Percentiles rank a stretch among this genome's conserved stretches.
phyloP scores from a whole-genome alignment of 2,797 vertebrate species.

The Sebastes taczanowskii region DNA sequence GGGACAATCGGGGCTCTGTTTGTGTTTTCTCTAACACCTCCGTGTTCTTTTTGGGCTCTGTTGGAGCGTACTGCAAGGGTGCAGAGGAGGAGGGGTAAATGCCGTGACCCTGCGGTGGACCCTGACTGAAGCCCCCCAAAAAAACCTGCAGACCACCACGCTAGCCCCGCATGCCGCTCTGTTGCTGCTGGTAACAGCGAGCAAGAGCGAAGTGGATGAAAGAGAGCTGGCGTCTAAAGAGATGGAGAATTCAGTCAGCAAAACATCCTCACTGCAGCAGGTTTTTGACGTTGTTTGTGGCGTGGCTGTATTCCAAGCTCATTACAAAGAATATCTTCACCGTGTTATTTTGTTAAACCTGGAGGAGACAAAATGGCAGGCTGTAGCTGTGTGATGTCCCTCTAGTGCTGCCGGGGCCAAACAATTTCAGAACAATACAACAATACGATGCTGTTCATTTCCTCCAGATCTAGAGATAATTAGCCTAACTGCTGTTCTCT shows the following conservation, averaged over 20 bases:
- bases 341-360: slow-evolving; percentile 37
- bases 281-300: slow-evolving; percentile 40
- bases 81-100: slow-evolving; percentile 69
- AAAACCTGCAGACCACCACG: slow-evolving; percentile 74
- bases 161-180: slow-evolving; percentile 58
- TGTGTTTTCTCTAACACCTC: slow-evolving; percentile 75
- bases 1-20: slow-evolving; percentile 77
- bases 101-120: slow-evolving; percentile 69
- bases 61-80: slow-evolving; percentile 52
- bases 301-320: slow-evolving; percentile 24
- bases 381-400: slow-evolving; percentile 28
- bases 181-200: slow-evolving; percentile 73
- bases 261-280: slow-evolving; percentile 24
- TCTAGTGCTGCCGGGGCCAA: slow-evolving; percentile 17
- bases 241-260: slow-evolving; percentile 20
- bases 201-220: slow-evolving; percentile 17
- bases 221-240: slow-evolving; percentile 21
- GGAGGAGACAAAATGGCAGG: slow-evolving; percentile 32
- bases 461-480: slow-evolving; percentile 64
- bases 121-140: slow-evolving; percentile 45
- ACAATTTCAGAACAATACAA: slow-evolving; percentile 37
- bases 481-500: slow-evolving; percentile 49
- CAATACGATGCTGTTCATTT: slow-evolving; percentile 45
- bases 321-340: slow-evolving; percentile 36
- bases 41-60: slow-evolving; percentile 68